Evolutionary conservation across 2,888 invertebrate genomes (phyloP), one percentile per base, ranked within the genome.

Genomic region (Belgica antarctica): DNA sequence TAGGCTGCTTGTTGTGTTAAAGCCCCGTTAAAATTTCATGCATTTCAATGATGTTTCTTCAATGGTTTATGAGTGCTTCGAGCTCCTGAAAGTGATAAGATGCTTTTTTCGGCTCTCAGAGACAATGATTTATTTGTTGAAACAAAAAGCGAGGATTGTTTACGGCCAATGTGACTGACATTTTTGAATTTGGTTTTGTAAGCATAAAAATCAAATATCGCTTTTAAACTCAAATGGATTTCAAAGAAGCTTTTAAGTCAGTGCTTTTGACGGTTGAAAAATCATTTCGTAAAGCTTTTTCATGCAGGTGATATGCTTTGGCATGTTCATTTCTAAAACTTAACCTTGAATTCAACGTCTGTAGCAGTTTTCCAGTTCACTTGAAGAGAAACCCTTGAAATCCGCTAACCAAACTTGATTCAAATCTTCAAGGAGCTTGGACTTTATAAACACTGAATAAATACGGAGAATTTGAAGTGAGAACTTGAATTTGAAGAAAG

Each of bases 61-160:
- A 31, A 19, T n/a, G 47, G 47, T 65, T 65, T 65, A 65, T 65
- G 65, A 47, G 24, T 22, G 41, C 52, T 52, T 22, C 52, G 46
- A 65, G 47, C 15, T 15, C 47, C 65, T 65, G 65, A 24, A 65
- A 46, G 47, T 65, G 65, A 65, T 65, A 47, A 65, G 65, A 47
- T 65, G 65, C 27, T 65, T 63, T n/a, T n/a, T n/a, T n/a, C n/a
- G n/a, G n/a, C n/a, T n/a, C n/a, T n/a, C n/a, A 17, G 24, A 36
- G 36, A 36, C 25, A 17, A 65, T 65, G 65, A 65, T 65, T 65
- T 65, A 65, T 65, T 65, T 65, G 65, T n/a, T 2, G 17, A 28
- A 27, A 5, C 34, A 52, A 52, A 52, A 19, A 17, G 4, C 52
- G 52, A 52, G 12, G 15, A 10, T 46, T 34, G n/a, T 34, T 34